These are phyloP conservation scores for Crocallis elinguaria DNA, from an alignment of 2,888 invertebrate genomes.

Conservation along the genomic window DNA sequence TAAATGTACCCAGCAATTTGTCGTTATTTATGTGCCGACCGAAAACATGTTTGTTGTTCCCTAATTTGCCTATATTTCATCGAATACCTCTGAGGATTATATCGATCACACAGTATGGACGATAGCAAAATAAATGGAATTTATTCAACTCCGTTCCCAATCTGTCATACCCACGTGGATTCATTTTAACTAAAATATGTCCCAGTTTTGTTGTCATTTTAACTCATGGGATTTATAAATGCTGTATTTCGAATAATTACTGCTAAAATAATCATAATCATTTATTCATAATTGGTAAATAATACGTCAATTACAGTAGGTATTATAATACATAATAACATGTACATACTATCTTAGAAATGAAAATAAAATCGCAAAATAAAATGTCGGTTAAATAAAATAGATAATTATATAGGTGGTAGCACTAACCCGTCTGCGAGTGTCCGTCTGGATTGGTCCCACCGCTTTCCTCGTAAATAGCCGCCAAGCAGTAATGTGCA, in stretches of 20 bases:
- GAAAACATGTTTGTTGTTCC: slow-evolving; percentile 34
- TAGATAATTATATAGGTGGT: no score
- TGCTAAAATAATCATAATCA: not conserved
- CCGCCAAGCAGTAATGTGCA: no score
- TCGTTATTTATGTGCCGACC: slow-evolving; percentile 33
- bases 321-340: not conserved
- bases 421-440: no score
- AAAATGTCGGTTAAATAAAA: no score
- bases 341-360: no score
- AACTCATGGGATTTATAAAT: not conserved
- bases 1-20: slow-evolving; percentile 38
- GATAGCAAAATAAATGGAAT: slow-evolving; percentile 27
- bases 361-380: no score
- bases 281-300: not conserved
- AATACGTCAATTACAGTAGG: not conserved
- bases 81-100: slow-evolving; percentile 30
- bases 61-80: slow-evolving; percentile 37
- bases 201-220: slow-evolving; percentile 14
- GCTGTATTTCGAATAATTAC: not conserved
- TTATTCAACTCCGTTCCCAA: slow-evolving; percentile 18
- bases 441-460: no score
- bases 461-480: no score
- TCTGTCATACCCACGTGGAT: slow-evolving; percentile 29
- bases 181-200: slow-evolving; percentile 20
- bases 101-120: slow-evolving; percentile 25